Evolutionary conservation across 1,140 invertebrate genomes (phyloP), one percentile per base, ranked within the genome.

Genomic region (Musca vetustissima): DNA sequence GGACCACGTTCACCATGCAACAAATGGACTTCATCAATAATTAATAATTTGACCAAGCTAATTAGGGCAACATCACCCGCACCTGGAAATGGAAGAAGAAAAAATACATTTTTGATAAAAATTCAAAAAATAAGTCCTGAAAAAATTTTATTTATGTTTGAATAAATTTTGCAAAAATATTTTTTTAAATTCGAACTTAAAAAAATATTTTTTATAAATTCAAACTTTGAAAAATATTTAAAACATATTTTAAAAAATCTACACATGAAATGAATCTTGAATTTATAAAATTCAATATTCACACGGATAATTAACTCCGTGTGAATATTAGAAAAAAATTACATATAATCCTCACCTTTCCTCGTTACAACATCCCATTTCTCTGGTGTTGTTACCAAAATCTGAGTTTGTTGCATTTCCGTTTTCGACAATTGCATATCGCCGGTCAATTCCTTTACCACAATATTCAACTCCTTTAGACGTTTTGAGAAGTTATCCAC

Each of bases 291-390:
- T n/a, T n/a, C n/a, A n/a, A n/a, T n/a, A n/a, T n/a, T n/a, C n/a
- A n/a, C n/a, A n/a, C n/a, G n/a, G n/a, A n/a, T n/a, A n/a, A n/a
- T n/a, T n/a, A n/a, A n/a, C n/a, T n/a, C n/a, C n/a, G n/a, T n/a
- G n/a, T n/a, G n/a, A n/a, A n/a, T n/a, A n/a, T n/a, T n/a, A n/a
- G n/a, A n/a, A n/a, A n/a, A n/a, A n/a, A n/a, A n/a, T n/a, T n/a
- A n/a, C n/a, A n/a, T n/a, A n/a, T n/a, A n/a, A n/a, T 28, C 8
- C 66, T 73, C 70, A 70, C 92, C 91, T 85, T 99, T 99, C 68
- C 98, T 85, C 0, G 98, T 99, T 1, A 99, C 95, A 15, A 99
- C 96, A 84, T 99, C 98, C 97, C 98, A 99, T 80, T 99, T 99
- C 85, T 99, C 98, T 0, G 98, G 98, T 0, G 98, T 99, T 1